Percentiles rank a stretch among this genome's conserved stretches.
Conservation (phyloP, 2,888 invertebrate genomes). For the Melieria omissa region DNA sequence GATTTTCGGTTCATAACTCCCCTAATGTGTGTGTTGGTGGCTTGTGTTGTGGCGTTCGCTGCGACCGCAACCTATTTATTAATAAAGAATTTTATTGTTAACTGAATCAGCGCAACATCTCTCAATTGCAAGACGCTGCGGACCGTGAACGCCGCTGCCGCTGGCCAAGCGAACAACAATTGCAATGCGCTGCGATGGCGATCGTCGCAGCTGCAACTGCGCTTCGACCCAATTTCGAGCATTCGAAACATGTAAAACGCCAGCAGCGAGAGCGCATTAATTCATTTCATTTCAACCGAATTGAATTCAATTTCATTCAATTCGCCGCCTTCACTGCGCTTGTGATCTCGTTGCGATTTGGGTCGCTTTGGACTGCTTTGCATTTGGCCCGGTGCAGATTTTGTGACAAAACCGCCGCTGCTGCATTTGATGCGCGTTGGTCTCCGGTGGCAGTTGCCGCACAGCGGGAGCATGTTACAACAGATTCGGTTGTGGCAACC, state of each 20-base stretch:
- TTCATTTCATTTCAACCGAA: constrained; percentile 40
- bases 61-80: too few relatives aligned
- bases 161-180: too few relatives aligned
- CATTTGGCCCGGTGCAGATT: constrained; percentile 27
- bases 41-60: too few relatives aligned
- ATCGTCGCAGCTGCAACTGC: constrained; percentile 17
- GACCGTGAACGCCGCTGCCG: too few relatives aligned
- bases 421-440: constrained; percentile 1
- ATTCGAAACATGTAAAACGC: too few relatives aligned
- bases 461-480: constrained; percentile 39
- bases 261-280: constrained; percentile 46
- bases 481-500: constrained; percentile 18
- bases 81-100: too few relatives aligned
- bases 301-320: neutral
- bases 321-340: neutral
- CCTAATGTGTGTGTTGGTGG: too few relatives aligned
- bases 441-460: constrained; percentile 29
- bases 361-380: constrained; percentile 43
- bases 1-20: too few relatives aligned
- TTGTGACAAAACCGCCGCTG: neutral
- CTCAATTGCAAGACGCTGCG: too few relatives aligned
- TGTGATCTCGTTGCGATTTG: constrained; percentile 42
- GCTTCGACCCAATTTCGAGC: too few relatives aligned
- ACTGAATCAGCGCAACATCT: neutral
- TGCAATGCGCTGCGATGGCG: neutral